A percentile compares a stretch with the other conserved stretches of the same genome.
These are phyloP conservation scores for Dipodomys spectabilis DNA, from an alignment of 2,113 vertebrate species.

Conservation along the genomic window DNA sequence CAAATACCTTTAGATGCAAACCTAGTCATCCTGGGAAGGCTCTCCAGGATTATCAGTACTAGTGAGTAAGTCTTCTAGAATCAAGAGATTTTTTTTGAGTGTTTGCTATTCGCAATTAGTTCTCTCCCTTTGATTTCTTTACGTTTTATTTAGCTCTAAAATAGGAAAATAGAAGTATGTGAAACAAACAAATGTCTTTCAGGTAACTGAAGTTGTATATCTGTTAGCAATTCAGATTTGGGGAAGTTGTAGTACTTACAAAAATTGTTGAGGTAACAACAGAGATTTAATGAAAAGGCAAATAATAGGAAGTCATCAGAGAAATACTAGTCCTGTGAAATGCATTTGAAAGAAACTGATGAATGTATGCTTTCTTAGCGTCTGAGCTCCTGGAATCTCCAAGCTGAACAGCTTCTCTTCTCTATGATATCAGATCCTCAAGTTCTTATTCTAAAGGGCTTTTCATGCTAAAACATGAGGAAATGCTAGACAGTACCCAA, in stretches of 20 bases:
- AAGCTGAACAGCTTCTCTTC: neutral
- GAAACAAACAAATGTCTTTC: constrained; percentile 1
- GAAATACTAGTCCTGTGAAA: neutral
- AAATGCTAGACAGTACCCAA: neutral
- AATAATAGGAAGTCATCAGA: neutral
- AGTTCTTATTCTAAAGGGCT: neutral
- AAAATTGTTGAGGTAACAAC: neutral
- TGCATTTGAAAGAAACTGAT: neutral
- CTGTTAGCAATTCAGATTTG: neutral
- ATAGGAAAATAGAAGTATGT: constrained; percentile 34
- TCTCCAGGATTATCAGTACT: neutral
- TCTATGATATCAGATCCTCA: neutral
- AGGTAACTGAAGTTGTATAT: constrained; percentile 35
- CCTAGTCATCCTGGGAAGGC: too few relatives aligned
- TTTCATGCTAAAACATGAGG: neutral
- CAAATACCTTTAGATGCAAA: neutral
- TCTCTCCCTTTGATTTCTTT: constrained; percentile 10
- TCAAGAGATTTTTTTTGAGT: neutral
- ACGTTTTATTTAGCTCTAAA: constrained; percentile 69
- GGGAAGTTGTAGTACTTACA: neutral
- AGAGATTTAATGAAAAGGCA: neutral
- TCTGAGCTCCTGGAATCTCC: neutral
- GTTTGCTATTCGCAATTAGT: constrained; percentile 32
- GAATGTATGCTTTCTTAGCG: neutral
- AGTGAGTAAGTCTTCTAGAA: constrained; percentile 18